Evolutionary conservation across 2,888 invertebrate genomes (phyloP).

Genomic region (Yponomeuta evonymella): DNA sequence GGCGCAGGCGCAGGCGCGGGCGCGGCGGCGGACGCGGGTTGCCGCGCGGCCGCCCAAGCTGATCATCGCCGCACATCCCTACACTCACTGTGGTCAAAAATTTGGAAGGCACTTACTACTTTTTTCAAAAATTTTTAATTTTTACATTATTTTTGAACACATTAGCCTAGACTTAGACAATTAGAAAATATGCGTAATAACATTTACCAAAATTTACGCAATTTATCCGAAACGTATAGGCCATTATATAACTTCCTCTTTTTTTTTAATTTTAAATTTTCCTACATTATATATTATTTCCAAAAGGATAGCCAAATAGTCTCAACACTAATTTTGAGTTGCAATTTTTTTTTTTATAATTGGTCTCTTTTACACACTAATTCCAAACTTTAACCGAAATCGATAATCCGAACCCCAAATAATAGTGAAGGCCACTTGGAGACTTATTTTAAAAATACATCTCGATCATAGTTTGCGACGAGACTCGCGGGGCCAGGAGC

Average conservation of each 20-base stretch:
- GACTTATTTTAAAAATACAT: constrained; percentile 65
- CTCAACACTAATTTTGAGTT: constrained; percentile 68
- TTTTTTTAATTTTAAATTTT: constrained; percentile 37
- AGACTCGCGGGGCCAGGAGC: constrained; percentile 33
- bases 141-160: constrained; percentile 82
- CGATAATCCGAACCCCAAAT: constrained; percentile 68
- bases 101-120: constrained; percentile 90
- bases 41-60: constrained; percentile 38
- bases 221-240: constrained; percentile 72
- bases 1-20: constrained; percentile 14
- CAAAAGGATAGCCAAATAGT: constrained; percentile 74
- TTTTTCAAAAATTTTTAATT: constrained; percentile 72
- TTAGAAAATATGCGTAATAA: constrained; percentile 76
- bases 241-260: constrained; percentile 57
- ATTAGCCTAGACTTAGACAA: constrained; percentile 81
- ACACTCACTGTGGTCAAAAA: constrained; percentile 78
- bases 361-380: constrained; percentile 69
- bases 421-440: constrained; percentile 74
- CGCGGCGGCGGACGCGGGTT: constrained; percentile 23
- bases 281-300: constrained; percentile 67
- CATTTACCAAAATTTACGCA: constrained; percentile 75
- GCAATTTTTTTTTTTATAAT: constrained; percentile 62
- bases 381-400: constrained; percentile 71
- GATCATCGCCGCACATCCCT: constrained; percentile 75
- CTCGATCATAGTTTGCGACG: constrained; percentile 58